Evolutionary conservation across 2,797 vertebrate genomes (phyloP).

Genomic region (Pelobates cultripes): DNA sequence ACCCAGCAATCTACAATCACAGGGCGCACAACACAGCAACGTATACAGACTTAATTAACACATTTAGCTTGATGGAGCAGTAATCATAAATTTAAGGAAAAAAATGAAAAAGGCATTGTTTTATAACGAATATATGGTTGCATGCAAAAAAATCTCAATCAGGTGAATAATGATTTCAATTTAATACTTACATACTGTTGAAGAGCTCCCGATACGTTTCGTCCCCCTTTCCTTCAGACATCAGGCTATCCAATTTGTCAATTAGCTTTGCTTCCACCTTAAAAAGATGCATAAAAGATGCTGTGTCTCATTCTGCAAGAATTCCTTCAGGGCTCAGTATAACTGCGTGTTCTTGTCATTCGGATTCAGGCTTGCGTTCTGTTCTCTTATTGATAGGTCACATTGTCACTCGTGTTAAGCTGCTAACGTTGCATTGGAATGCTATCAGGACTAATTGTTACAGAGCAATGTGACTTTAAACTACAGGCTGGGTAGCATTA

Average conservation of each 20-base stretch:
- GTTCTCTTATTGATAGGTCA: slow-evolving; percentile 57
- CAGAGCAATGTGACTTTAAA: slow-evolving; percentile 67
- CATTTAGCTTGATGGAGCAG: slow-evolving; percentile 36
- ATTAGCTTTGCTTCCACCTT: slow-evolving; percentile 98
- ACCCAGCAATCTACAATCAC: neutral
- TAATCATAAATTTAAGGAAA: slow-evolving; percentile 58
- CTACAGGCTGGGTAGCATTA: slow-evolving; percentile 63
- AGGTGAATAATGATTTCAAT: neutral
- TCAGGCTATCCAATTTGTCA: slow-evolving; percentile 97
- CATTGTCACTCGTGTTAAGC: slow-evolving; percentile 59
- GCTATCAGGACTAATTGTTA: slow-evolving; percentile 62
- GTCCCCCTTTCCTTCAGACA: slow-evolving; percentile 98
- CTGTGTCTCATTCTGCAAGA: slow-evolving; percentile 52
- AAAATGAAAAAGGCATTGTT: slow-evolving; percentile 7
- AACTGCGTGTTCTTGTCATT: slow-evolving; percentile 54
- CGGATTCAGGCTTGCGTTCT: slow-evolving; percentile 50
- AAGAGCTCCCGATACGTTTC: slow-evolving; percentile 96
- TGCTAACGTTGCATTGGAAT: slow-evolving; percentile 56
- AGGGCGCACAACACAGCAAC: too few relatives aligned
- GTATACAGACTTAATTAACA: neutral
- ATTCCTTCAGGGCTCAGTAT: slow-evolving; percentile 51
- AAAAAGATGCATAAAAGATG: slow-evolving; percentile 62
- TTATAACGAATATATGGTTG: neutral
- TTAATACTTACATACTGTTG: slow-evolving; percentile 87
- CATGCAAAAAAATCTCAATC: neutral